phyloP scores from a whole-genome alignment of 2,888 invertebrate species.

The Heliconius cydno region DNA sequence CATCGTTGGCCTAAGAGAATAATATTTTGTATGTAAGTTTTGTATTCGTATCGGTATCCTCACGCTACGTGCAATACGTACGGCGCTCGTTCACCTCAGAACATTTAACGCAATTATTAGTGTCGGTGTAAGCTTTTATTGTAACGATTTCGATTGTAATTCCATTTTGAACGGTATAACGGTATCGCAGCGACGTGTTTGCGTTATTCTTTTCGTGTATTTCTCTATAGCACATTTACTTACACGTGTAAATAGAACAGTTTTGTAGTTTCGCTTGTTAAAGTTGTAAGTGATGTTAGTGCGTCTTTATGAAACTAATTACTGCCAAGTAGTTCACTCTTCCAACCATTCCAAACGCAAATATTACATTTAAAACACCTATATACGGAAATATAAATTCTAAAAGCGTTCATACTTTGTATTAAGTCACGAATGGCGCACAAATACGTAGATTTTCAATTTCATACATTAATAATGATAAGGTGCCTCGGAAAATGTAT shows the following conservation, averaged over 20 bases:
- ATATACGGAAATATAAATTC: slow-evolving; percentile 23
- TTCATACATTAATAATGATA: slow-evolving; percentile 24
- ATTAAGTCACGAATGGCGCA: slow-evolving; percentile 58
- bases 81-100: slow-evolving; percentile 76
- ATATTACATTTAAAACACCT: slow-evolving; percentile 31
- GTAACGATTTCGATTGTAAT: slow-evolving; percentile 42
- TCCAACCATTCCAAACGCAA: slow-evolving; percentile 43
- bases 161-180: slow-evolving; percentile 34
- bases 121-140: slow-evolving; percentile 61
- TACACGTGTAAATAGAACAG: slow-evolving; percentile 66
- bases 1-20: slow-evolving; percentile 78
- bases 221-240: slow-evolving; percentile 45
- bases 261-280: slow-evolving; percentile 57
- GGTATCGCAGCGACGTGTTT: slow-evolving; percentile 16
- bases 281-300: slow-evolving; percentile 65
- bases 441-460: slow-evolving; percentile 57
- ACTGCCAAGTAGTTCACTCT: slow-evolving; percentile 41
- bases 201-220: slow-evolving; percentile 27
- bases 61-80: slow-evolving; percentile 71
- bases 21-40: slow-evolving; percentile 72
- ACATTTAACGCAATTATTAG: slow-evolving; percentile 65
- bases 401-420: slow-evolving; percentile 27
- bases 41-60: slow-evolving; percentile 59
- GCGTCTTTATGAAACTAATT: slow-evolving; percentile 40
- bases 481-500: slow-evolving; percentile 65